A percentile compares a stretch with the other conserved stretches of the same genome.
These are phyloP conservation scores for Eueremaeus valkanovi DNA, from an alignment of 2,888 invertebrate genomes.

Conservation along the genomic window DNA sequence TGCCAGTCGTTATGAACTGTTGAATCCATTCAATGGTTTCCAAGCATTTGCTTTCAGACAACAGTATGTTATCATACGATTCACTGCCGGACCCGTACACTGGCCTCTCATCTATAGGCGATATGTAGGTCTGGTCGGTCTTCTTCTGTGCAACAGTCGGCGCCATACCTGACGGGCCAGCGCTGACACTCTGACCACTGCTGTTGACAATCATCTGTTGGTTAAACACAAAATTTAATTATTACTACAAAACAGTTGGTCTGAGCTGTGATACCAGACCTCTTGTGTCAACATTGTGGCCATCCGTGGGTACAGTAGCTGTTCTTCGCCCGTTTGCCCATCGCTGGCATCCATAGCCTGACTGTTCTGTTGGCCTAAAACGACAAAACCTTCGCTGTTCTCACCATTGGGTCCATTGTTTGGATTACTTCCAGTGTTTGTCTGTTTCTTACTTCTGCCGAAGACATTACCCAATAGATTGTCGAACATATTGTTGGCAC, in stretches of 20 bases:
- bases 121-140: background rate
- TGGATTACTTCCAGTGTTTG: background rate
- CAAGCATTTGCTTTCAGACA: background rate
- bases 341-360: background rate
- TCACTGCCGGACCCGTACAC: background rate
- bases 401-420: background rate
- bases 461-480: constrained; percentile 20
- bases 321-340: background rate
- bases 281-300: constrained; percentile 11
- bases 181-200: background rate
- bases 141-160: background rate
- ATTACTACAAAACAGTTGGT: too few species aligned
- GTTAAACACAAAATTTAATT: background rate
- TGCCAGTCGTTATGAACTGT: background rate
- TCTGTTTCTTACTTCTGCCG: constrained; percentile 18
- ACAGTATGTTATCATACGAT: background rate
- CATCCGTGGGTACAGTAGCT: background rate
- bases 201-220: constrained; percentile 13
- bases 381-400: background rate
- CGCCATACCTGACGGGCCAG: background rate
- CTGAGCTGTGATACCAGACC: background rate
- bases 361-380: background rate
- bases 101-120: constrained; percentile 33
- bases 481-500: too few species aligned
- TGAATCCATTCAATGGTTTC: constrained; percentile 30